phyloP scores from a whole-genome alignment of 2,888 invertebrate species.

The Agrenia bidenticulata region DNA sequence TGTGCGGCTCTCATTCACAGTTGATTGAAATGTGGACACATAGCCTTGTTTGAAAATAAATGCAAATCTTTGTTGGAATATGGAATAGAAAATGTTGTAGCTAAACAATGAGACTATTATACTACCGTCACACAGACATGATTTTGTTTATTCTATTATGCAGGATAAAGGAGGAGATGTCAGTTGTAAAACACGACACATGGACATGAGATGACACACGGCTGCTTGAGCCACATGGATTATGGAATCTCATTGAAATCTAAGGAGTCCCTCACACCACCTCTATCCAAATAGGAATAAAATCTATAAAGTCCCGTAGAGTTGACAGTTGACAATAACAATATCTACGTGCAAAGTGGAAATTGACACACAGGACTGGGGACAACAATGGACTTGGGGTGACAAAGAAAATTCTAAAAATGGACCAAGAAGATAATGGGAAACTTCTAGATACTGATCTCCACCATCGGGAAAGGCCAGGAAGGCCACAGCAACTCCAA shows the following conservation, averaged over 20 bases:
- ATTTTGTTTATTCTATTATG: too few species aligned
- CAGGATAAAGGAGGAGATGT: too few species aligned
- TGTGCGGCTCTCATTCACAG: too few species aligned
- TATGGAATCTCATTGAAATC: too few species aligned
- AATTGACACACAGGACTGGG: background rate
- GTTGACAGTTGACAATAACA: background rate
- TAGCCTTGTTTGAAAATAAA: too few species aligned
- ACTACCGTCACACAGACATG: too few species aligned
- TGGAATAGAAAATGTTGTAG: too few species aligned
- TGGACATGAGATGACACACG: conserved; percentile 6
- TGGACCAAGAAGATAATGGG: conserved; percentile 47
- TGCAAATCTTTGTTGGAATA: too few species aligned
- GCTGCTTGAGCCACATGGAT: background rate
- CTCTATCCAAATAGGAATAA: too few species aligned
- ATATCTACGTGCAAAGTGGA: background rate
- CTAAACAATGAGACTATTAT: too few species aligned
- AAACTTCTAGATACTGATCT: conserved; percentile 41
- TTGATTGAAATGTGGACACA: too few species aligned
- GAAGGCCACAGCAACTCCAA: background rate
- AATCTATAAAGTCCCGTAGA: background rate
- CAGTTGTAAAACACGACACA: background rate
- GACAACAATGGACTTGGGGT: background rate
- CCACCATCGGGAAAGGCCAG: conserved; percentile 31
- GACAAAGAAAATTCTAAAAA: conserved; percentile 25
- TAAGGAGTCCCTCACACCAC: too few species aligned